phyloP scores from a whole-genome alignment of 2,113 vertebrate genomes.

The Tragelaphus buxtoni region DNA sequence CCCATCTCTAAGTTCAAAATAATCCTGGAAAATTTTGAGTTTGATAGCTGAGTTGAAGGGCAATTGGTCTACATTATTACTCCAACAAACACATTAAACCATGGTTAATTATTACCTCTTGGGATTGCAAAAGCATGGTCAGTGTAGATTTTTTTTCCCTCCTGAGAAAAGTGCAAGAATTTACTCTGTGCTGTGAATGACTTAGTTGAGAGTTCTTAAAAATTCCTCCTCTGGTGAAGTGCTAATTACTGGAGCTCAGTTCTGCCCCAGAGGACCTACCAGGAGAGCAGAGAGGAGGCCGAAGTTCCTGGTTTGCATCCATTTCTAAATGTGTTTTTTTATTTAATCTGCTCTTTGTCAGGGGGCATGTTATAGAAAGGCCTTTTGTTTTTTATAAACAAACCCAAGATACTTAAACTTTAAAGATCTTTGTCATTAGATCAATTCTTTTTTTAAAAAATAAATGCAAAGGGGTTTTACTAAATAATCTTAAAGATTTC shows the following conservation, averaged over 20 bases:
- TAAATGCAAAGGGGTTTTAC: not conserved
- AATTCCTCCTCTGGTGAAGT: not conserved
- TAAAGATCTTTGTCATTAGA: not conserved
- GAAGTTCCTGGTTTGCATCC: not conserved
- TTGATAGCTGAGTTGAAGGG: not conserved
- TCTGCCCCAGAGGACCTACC: not conserved
- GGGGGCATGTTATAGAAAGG: not conserved
- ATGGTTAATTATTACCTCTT: not conserved
- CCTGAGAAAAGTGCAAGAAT: not conserved
- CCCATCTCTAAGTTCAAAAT: not conserved
- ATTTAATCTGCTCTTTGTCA: not conserved
- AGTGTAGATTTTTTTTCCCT: not conserved
- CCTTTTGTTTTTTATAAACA: not conserved
- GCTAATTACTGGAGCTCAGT: not conserved
- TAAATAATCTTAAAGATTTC: not conserved
- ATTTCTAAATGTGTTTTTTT: not conserved
- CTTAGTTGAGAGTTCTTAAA: not conserved
- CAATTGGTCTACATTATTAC: not conserved
- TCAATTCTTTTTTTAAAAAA: not conserved
- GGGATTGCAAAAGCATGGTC: not conserved
- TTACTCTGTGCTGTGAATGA: conserved; percentile 17
- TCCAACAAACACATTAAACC: not conserved
- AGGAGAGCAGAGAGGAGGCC: not conserved
- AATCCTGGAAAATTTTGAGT: not conserved
- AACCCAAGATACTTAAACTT: not conserved